Conservation (phyloP, 2,113 vertebrate genomes). For the Rhinolophus ferrumequinum region DNA sequence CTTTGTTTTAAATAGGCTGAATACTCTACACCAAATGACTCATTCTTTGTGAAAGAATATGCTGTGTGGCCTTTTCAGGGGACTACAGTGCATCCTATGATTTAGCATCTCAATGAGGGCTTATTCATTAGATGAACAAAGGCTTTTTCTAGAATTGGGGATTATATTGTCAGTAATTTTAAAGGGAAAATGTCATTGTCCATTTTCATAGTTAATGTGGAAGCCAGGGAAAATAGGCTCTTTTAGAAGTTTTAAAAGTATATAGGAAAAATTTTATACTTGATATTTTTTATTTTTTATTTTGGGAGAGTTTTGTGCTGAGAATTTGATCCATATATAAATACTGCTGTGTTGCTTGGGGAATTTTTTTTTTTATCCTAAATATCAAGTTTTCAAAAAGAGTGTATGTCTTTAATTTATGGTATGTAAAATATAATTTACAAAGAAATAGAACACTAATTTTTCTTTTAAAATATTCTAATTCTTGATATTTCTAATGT, state of each 20-base stretch:
- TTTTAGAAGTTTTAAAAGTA: constrained; percentile 78
- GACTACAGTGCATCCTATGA: constrained; percentile 84
- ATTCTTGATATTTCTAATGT: constrained; percentile 4
- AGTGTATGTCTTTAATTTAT: constrained; percentile 44
- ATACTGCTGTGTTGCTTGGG: constrained; percentile 67
- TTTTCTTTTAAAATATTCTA: neutral
- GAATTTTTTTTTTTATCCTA: neutral
- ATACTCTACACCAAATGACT: constrained; percentile 70
- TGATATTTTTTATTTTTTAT: constrained; percentile 16
- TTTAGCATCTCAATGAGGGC: constrained; percentile 88
- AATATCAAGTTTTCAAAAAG: constrained; percentile 57
- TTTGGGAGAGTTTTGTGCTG: constrained; percentile 57
- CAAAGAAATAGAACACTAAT: neutral
- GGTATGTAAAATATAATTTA: constrained; percentile 28
- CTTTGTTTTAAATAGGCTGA: constrained; percentile 72
- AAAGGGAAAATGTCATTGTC: constrained; percentile 85
- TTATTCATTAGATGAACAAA: constrained; percentile 88
- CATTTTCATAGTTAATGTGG: constrained; percentile 80
- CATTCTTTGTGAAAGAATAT: constrained; percentile 82
- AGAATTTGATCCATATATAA: constrained; percentile 61
- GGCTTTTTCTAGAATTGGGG: constrained; percentile 82
- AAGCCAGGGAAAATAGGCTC: constrained; percentile 78
- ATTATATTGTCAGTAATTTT: constrained; percentile 86
- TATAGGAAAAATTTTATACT: constrained; percentile 71
- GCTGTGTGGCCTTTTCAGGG: constrained; percentile 83